These are phyloP conservation scores for Troides aeacus DNA, from an alignment of 2,888 invertebrate genomes.

Conservation along the genomic window DNA sequence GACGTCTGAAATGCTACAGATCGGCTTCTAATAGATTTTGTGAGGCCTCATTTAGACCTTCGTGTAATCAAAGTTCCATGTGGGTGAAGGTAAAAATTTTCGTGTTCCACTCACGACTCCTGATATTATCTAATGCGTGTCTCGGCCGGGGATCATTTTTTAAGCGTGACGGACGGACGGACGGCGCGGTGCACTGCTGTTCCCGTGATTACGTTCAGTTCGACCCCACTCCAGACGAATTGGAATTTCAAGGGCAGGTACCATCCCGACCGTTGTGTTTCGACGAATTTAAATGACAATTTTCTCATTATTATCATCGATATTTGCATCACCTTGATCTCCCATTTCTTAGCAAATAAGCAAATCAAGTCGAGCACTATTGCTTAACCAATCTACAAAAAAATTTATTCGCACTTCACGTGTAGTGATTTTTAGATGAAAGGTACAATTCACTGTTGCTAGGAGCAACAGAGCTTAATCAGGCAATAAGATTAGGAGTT, in stretches of 20 bases:
- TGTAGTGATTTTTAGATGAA: no score
- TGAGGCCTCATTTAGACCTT: background rate
- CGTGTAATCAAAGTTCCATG: background rate
- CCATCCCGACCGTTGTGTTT: slow-evolving; percentile 6
- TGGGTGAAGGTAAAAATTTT: slow-evolving; percentile 14
- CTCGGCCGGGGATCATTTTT: slow-evolving; percentile 23
- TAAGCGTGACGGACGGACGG: slow-evolving; percentile 25
- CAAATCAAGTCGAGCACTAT: no score
- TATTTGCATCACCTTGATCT: background rate
- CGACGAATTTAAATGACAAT: background rate
- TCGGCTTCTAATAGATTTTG: no score
- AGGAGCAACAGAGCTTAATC: no score
- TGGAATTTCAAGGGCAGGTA: slow-evolving; percentile 18
- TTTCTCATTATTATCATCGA: background rate
- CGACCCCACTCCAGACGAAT: slow-evolving; percentile 8
- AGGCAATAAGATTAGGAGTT: no score
- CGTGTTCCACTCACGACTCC: slow-evolving; percentile 22
- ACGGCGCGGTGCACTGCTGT: background rate
- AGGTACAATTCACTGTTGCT: no score
- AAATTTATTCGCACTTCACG: no score
- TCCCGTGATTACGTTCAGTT: slow-evolving; percentile 18
- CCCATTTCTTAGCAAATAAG: no score
- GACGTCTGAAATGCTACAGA: no score
- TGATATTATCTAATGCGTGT: slow-evolving; percentile 26
- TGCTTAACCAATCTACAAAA: no score